Evolutionary conservation across 1,140 invertebrate genomes (phyloP), one percentile per base, ranked within the genome.

Genomic region (Drosophila burlai): DNA sequence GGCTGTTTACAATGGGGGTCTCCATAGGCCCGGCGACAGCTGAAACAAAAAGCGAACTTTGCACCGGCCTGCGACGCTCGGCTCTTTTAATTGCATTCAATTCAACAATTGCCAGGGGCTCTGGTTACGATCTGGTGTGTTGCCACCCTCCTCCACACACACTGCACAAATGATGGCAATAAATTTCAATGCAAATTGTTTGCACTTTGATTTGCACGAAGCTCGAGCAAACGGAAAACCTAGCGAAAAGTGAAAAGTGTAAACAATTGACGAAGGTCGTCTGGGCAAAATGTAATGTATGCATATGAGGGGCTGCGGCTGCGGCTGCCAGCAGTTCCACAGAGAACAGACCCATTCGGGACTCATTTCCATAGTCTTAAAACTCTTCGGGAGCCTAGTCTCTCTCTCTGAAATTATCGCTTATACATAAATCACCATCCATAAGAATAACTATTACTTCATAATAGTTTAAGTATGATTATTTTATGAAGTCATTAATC

Each of bases 61-160:
- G 83, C 42, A 45, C 42, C 42, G n/a, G 38, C 13, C 15, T 16
- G 38, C 38, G 5, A 6, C n/a, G n/a, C 61, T 66, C 65, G 26
- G 40, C 61, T n/a, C 43, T 85, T 78, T 86, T 86, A 85, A 85
- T 85, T 85, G 83, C 83, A 86, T 73, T 76, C 72, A 80, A 86
- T 87, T 87, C 61, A 54, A 60, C 61, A 76, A 62, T 52, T 78
- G 52, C 15, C 52, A 18, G 42, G 55, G 66, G 43, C 55, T 61
- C 52, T 21, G 49, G 69, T 73, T 74, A 74, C 71, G 43, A 62
- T 63, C 54, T 49, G 61, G 29, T 42, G 46, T 31, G 31, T 10
- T 16, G 15, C 47, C 49, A 10, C 45, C 47, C 46, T 42, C 38
- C 64, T 59, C 49, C 46, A 21, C 55, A 46, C 66, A 63, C 66